Conservation (phyloP, 1,140 invertebrate species). For the Drosophila auraria region DNA sequence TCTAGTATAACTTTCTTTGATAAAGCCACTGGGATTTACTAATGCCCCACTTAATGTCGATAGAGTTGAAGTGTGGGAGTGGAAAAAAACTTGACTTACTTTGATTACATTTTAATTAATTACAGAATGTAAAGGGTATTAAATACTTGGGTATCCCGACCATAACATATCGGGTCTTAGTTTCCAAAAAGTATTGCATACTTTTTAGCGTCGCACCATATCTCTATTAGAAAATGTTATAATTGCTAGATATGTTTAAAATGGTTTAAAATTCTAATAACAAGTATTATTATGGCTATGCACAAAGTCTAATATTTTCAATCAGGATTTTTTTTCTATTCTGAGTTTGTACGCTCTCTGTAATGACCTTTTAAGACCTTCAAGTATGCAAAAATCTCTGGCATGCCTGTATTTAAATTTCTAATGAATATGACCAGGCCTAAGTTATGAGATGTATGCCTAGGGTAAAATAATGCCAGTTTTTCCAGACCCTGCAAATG, state of each 20-base stretch:
- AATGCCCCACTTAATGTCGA: neutral
- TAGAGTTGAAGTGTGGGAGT: neutral
- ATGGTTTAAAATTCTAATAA: neutral
- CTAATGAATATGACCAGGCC: conserved; percentile 10
- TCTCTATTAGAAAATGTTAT: too few relatives aligned
- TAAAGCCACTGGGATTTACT: conserved; percentile 2
- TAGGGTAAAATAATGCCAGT: conserved; percentile 22
- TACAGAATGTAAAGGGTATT: neutral
- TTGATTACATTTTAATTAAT: neutral
- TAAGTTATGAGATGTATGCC: conserved; percentile 37
- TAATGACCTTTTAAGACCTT: conserved; percentile 15
- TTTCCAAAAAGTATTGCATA: too few relatives aligned
- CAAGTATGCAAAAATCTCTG: neutral
- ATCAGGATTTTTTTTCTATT: neutral
- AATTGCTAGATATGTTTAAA: too few relatives aligned
- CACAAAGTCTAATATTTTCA: too few relatives aligned
- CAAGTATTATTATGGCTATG: neutral
- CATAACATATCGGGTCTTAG: neutral
- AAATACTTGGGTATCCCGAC: neutral
- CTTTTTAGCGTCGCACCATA: too few relatives aligned
- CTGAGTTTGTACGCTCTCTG: neutral
- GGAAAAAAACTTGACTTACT: neutral
- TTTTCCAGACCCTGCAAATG: conserved; percentile 17
- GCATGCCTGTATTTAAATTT: conserved; percentile 10
- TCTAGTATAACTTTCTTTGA: neutral